Evolutionary conservation across 2,888 invertebrate genomes (phyloP), one percentile per base, ranked within the genome.

Genomic region (Ennomos quercinarius): DNA sequence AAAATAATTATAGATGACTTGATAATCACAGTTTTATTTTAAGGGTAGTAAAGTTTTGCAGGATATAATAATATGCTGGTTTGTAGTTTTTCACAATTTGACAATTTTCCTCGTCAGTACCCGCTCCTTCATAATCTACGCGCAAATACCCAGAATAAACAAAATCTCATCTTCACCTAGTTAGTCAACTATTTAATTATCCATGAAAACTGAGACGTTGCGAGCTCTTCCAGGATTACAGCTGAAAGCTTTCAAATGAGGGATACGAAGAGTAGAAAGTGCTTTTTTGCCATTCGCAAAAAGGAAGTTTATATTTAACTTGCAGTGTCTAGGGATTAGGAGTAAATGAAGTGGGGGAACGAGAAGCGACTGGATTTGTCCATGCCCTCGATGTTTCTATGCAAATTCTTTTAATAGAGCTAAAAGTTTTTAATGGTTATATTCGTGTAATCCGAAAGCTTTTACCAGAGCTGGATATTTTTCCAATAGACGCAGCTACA

Each of bases 231-330:
- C 65, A 64, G 68, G 70, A 73, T 74, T 72, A 70, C 66, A 54
- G 55, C 67, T 73, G 72, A 78, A 78, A 78, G 72, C 72, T 77
- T 74, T 70, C 73, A 72, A 76, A 73, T 68, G 72, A 55, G 54
- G 48, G 43, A 27, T 27, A 27, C 27, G 27, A 27, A 27, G 27
- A 27, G 3, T 41, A 50, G 58, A 48, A 65, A 60, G 51, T 54
- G 53, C 48, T 68, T 70, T 70, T 67, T 56, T 62, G 56, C 57
- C 47, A 49, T 51, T 55, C 66, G 48, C 54, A 54, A 65, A 70
- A 67, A 72, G 64, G 58, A 52, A 48, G 44, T 56, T 64, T 63
- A 59, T 58, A 57, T 61, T 61, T 56, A 56, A 63, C 59, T 60
- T 63, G 62, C 48, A 36, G 40, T 52, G 56, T 50, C 57, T 37